phyloP scores from a whole-genome alignment of 2,888 invertebrate genomes.

The Erynnis tages region DNA sequence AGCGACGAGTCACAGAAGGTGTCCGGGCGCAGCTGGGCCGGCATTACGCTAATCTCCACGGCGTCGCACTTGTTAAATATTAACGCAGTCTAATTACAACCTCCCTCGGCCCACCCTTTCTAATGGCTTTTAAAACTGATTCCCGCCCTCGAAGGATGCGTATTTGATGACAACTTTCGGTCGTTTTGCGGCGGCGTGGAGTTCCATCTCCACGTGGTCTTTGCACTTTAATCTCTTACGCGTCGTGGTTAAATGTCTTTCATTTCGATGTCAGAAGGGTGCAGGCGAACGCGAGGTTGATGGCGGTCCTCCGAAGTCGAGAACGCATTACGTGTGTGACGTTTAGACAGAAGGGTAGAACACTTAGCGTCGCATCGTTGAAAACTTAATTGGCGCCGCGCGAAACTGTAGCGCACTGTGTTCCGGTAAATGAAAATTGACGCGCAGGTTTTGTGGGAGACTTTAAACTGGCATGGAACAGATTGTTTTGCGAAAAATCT shows the following conservation, averaged over 20 bases:
- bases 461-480: neutral
- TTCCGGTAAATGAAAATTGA: slow-evolving; percentile 18
- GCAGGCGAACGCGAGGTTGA: slow-evolving; percentile 32
- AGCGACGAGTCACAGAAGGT: slow-evolving; percentile 60
- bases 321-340: slow-evolving; percentile 43
- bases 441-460: slow-evolving; percentile 1
- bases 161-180: slow-evolving; percentile 79
- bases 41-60: slow-evolving; percentile 68
- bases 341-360: slow-evolving; percentile 37
- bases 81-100: slow-evolving; percentile 79
- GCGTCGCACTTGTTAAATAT: slow-evolving; percentile 80
- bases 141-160: slow-evolving; percentile 76
- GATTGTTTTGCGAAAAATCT: too few relatives aligned
- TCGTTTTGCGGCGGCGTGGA: slow-evolving; percentile 50
- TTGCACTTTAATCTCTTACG: slow-evolving; percentile 40
- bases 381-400: slow-evolving; percentile 36
- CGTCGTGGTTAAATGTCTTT: slow-evolving; percentile 27
- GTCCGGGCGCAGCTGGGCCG: slow-evolving; percentile 67
- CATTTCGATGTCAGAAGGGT: slow-evolving; percentile 32
- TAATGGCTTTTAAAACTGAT: slow-evolving; percentile 82
- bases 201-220: slow-evolving; percentile 35
- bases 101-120: slow-evolving; percentile 54
- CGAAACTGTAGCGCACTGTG: slow-evolving; percentile 1
- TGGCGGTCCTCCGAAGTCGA: slow-evolving; percentile 20
- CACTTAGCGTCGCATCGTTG: slow-evolving; percentile 34